A percentile compares a stretch with the other conserved stretches of the same genome.
Evolutionary conservation across 2,113 vertebrate species (phyloP).

Genomic region (Thamnophis sirtalis): DNA sequence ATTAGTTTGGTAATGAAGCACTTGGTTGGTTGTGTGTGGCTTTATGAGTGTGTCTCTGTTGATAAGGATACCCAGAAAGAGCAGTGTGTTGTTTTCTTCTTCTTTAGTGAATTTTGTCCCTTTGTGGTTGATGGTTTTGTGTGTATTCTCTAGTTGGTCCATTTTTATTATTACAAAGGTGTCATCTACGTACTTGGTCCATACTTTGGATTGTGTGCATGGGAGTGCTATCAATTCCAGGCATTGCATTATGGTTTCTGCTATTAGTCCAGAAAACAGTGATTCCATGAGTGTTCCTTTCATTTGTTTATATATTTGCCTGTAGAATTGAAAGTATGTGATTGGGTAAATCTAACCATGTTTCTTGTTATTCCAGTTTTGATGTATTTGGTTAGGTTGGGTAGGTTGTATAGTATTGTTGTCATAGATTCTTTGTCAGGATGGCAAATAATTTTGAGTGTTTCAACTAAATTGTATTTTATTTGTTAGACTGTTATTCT

Average conservation of each 20-base stretch:
- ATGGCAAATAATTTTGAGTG: background rate
- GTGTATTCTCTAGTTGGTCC: too few relatives aligned
- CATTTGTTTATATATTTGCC: background rate
- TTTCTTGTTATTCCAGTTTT: background rate
- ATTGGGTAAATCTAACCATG: background rate
- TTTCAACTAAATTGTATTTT: background rate
- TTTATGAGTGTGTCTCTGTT: too few relatives aligned
- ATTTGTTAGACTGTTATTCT: background rate
- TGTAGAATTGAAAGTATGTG: background rate
- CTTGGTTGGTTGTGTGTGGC: too few relatives aligned
- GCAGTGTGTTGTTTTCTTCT: too few relatives aligned
- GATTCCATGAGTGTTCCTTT: background rate
- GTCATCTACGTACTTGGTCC: background rate
- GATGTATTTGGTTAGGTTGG: background rate
- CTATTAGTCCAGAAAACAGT: background rate
- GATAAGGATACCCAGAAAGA: too few relatives aligned
- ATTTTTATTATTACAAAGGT: too few relatives aligned
- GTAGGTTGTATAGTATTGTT: background rate
- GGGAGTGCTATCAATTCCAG: background rate
- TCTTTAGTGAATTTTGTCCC: too few relatives aligned
- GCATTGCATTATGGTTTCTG: background rate
- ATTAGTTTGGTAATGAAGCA: too few relatives aligned
- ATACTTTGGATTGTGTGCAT: background rate
- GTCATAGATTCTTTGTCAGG: background rate
- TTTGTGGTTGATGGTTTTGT: too few relatives aligned